Conservation (phyloP, 2,797 vertebrate species). For the Botia kubotai region DNA sequence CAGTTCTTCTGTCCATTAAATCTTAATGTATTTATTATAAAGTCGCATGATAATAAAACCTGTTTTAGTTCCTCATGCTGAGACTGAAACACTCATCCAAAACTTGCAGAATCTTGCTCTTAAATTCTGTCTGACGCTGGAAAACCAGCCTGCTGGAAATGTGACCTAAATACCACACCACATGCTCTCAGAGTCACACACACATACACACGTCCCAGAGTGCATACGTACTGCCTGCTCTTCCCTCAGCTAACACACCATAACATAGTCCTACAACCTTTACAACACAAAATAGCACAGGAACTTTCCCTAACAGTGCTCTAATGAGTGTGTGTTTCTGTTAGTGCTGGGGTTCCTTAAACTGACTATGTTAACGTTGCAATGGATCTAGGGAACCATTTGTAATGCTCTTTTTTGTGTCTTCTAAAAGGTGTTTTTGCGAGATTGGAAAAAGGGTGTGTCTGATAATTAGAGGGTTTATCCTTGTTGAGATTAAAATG, state of each 20-base stretch:
- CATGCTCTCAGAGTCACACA: constrained; percentile 39
- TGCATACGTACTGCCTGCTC: constrained; percentile 3
- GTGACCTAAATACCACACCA: constrained; percentile 63
- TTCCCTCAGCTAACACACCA: background rate
- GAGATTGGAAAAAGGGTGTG: constrained; percentile 28
- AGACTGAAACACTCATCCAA: constrained; percentile 16
- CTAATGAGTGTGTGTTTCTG: constrained; percentile 13
- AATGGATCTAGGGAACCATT: background rate
- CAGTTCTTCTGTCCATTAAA: constrained; percentile 27
- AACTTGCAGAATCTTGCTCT: constrained; percentile 19
- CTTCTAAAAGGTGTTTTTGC: background rate
- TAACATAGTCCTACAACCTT: background rate
- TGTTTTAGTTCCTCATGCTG: constrained; percentile 12
- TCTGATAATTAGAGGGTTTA: constrained; percentile 33
- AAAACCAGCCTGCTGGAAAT: constrained; percentile 60
- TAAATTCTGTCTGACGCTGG: constrained; percentile 53
- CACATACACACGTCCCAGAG: background rate
- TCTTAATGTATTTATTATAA: constrained; percentile 41
- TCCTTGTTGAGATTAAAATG: constrained; percentile 10
- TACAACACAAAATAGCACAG: constrained; percentile 30
- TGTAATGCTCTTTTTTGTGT: background rate
- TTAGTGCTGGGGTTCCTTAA: background rate
- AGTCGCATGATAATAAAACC: constrained; percentile 24
- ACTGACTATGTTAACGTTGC: background rate
- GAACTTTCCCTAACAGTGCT: constrained; percentile 25